Base-by-base conservation (phyloP, 2,113 vertebrate genomes). In the Cisticola juncidis region DNA sequence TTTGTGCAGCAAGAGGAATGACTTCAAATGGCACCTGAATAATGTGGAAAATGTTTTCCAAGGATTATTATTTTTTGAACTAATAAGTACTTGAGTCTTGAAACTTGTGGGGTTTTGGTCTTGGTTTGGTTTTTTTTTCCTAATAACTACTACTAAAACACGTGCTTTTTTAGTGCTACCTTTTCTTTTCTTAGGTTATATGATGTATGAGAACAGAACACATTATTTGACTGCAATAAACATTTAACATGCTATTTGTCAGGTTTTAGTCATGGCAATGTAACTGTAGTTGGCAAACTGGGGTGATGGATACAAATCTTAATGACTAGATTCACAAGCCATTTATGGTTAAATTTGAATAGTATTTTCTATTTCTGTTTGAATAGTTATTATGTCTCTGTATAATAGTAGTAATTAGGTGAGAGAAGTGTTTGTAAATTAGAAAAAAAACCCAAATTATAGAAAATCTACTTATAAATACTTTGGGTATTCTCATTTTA, bases 371-470 rank as follows among this genome's bases (percentile, higher is more conserved):
- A 33, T 81, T 69, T 73, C 78, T 65, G 8, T 58, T 61, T 61
- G 33, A 86, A 38, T 70, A 35, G 24, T 76, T 81, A 20, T 28
- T 71, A 25, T 48, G 6, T 66, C 60, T 70, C 47, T 62, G 22
- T 54, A 14, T 66, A 68, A 61, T 70, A 81, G 87, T 33, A 87
- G 42, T 54, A 70, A 85, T 90, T 80, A 80, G 40, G 53, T 78
- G 53, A 92, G 29, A 85, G n/a, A n/a, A 35, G 12, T 73, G 42
- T 88, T 56, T 77, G 6, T 66, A 77, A 66, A 47, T 61, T 12
- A 56, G 36, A 24, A 57, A 73, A 64, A 29, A 12, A 0, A 0
- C 1, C 20, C 1, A 48, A 70, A 65, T 53, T 33, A 42, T 20
- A 36, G 44, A 64, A 86, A 73, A 84, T 58, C 31, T 68, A 16